These are phyloP conservation scores for Pogona vitticeps DNA, from an alignment of 2,113 vertebrate genomes.

Conservation along the genomic window DNA sequence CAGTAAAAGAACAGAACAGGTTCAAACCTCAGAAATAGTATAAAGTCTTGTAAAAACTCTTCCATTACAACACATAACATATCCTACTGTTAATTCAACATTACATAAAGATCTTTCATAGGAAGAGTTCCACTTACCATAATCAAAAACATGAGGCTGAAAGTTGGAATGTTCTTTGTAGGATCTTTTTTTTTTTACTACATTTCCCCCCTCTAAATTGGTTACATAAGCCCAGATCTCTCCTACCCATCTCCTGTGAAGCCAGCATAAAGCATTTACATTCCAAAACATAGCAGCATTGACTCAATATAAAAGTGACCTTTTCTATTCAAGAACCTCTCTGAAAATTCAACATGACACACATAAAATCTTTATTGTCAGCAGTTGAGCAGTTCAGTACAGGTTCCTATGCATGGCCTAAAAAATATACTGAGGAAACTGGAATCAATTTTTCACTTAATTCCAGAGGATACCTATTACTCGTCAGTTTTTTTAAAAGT, in stretches of 20 bases:
- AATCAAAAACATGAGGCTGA: conserved; percentile 54
- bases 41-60: not conserved
- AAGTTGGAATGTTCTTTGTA: conserved; percentile 52
- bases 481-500: conserved; percentile 54
- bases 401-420: conserved; percentile 56
- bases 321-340: conserved; percentile 62
- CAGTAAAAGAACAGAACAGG: not conserved
- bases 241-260: conserved; percentile 43
- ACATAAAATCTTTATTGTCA: conserved; percentile 71
- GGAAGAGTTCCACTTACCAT: conserved; percentile 44
- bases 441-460: conserved; percentile 71
- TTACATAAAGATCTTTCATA: conserved; percentile 47
- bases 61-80: conserved; percentile 37
- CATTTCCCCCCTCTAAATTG: conserved; percentile 39
- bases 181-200: conserved; percentile 31
- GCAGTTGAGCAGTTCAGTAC: conserved; percentile 55
- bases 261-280: conserved; percentile 54
- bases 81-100: conserved; percentile 24
- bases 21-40: not conserved
- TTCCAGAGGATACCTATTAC: conserved; percentile 71
- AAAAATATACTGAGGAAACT: conserved; percentile 62
- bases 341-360: conserved; percentile 66
- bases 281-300: conserved; percentile 66
- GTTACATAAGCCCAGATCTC: conserved; percentile 31
- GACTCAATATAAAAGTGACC: conserved; percentile 55